These are phyloP conservation scores for Aix galericulata DNA, from an alignment of 2,113 vertebrate species.

Conservation along the genomic window DNA sequence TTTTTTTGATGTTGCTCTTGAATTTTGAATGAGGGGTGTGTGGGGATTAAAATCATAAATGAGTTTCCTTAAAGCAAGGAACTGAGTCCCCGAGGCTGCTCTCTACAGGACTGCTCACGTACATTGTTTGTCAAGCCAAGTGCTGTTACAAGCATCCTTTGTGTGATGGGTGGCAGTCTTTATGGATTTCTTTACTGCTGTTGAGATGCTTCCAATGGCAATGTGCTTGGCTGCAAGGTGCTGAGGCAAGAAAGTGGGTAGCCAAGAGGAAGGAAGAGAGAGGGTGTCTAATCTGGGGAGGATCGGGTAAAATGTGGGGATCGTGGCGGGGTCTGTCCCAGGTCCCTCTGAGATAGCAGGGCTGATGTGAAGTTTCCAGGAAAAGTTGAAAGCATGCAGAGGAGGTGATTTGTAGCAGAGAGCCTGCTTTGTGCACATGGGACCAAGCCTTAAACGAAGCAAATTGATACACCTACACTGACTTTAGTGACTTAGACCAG, in stretches of 20 bases:
- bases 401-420: not conserved
- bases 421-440: not conserved
- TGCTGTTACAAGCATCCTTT: not conserved
- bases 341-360: not conserved
- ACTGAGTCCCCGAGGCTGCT: not conserved
- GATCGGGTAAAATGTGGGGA: not conserved
- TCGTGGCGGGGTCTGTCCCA: rapidly evolving
- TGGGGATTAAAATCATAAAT: not conserved
- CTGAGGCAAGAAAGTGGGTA: not conserved
- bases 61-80: not conserved
- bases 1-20: not conserved
- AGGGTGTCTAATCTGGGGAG: not conserved
- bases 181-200: not conserved
- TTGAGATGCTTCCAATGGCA: not conserved
- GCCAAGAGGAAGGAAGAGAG: not conserved
- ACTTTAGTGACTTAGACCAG: not conserved
- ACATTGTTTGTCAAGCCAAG: not conserved
- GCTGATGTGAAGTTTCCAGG: not conserved
- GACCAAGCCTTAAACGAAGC: not conserved
- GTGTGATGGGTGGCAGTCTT: not conserved
- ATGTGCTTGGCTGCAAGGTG: not conserved
- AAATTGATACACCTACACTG: not conserved
- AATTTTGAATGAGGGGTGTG: not conserved
- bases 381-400: not conserved
- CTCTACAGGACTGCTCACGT: not conserved